Conservation (phyloP, 2,797 vertebrate species). For the Enteromius thamalakanensis region DNA sequence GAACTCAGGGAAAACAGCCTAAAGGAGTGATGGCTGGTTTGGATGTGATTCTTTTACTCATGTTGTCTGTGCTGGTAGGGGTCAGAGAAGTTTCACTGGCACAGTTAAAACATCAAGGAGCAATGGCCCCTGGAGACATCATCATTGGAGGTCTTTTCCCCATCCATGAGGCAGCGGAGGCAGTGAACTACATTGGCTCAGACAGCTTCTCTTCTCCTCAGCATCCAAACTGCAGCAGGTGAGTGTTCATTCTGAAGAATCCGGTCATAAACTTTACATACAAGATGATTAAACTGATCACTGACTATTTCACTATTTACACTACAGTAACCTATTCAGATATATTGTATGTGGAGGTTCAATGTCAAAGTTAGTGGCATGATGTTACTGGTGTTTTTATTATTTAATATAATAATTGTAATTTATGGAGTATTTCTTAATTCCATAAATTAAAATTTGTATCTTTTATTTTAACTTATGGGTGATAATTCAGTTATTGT, state of each 20-base stretch:
- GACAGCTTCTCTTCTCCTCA: conserved; percentile 69
- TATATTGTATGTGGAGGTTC: neutral
- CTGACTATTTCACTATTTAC: neutral
- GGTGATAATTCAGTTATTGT: neutral
- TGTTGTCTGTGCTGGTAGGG: neutral
- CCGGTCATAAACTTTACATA: neutral
- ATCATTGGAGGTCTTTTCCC: conserved; percentile 86
- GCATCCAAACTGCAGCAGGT: conserved; percentile 77
- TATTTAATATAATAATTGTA: neutral
- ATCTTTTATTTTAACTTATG: neutral
- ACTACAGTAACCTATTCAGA: neutral
- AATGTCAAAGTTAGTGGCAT: neutral
- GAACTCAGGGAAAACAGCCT: neutral
- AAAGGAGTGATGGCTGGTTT: conserved; percentile 13
- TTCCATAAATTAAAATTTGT: neutral
- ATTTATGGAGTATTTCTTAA: neutral
- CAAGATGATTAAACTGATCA: neutral
- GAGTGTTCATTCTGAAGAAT: conserved; percentile 62
- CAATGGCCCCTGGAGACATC: conserved; percentile 77
- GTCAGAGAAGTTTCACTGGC: neutral
- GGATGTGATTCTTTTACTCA: conserved; percentile 15
- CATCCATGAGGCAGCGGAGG: conserved; percentile 76
- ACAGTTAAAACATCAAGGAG: conserved; percentile 44
- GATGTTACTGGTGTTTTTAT: neutral
- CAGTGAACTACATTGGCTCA: conserved; percentile 28